Evolutionary conservation across 1,140 invertebrate species (phyloP).

Genomic region (Drepana arcuata): DNA sequence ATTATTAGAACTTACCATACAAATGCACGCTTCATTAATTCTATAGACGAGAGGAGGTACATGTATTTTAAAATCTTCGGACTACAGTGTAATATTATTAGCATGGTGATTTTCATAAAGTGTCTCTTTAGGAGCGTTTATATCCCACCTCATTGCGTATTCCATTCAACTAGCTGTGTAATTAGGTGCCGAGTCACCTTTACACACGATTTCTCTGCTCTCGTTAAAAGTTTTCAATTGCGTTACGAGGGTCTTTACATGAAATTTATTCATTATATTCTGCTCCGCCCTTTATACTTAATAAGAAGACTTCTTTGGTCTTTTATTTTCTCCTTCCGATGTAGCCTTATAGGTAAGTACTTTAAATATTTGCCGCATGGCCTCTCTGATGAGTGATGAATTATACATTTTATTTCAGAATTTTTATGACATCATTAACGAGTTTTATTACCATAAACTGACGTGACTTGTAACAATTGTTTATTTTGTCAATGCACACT

Average conservation of each 20-base stretch:
- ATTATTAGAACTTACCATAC: constrained; percentile 5
- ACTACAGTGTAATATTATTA: constrained; percentile 46
- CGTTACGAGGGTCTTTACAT: constrained; percentile 55
- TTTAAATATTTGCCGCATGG: constrained; percentile 66
- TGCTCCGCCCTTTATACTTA: constrained; percentile 40
- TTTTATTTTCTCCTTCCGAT: constrained; percentile 37
- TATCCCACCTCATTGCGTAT: constrained; percentile 59
- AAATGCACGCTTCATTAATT: constrained; percentile 16
- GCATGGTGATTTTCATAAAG: constrained; percentile 56
- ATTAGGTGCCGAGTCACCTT: constrained; percentile 61
- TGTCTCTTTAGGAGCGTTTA: constrained; percentile 26
- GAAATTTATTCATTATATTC: constrained; percentile 70
- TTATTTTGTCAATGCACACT: too few species aligned
- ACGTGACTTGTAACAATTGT: constrained; percentile 8
- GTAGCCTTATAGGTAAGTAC: constrained; percentile 45
- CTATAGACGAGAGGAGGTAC: constrained; percentile 5
- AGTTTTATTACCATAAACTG: constrained; percentile 19
- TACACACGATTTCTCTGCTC: constrained; percentile 69
- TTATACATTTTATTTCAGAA: constrained; percentile 53
- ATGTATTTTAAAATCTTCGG: constrained; percentile 15
- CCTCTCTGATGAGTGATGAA: constrained; percentile 56
- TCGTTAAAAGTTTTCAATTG: constrained; percentile 72
- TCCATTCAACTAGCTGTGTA: constrained; percentile 44
- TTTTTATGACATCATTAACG: constrained; percentile 38
- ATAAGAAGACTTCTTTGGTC: constrained; percentile 62